Base-by-base conservation (phyloP, 2,113 vertebrate species). In the Nesoenas mayeri region DNA sequence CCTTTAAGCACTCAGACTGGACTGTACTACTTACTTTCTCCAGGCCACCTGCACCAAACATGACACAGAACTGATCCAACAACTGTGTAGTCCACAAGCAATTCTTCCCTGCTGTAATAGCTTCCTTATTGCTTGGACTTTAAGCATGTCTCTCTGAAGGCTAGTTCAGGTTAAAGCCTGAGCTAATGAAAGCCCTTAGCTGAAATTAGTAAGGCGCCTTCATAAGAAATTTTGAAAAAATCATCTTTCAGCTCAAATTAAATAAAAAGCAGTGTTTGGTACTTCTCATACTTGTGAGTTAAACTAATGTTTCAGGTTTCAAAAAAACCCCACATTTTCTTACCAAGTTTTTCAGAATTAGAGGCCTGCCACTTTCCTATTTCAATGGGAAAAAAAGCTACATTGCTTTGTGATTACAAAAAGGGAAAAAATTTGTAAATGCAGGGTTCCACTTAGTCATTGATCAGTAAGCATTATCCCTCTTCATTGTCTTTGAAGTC, bases 401-500 rank as follows among this genome's bases (percentile, higher is more conserved):
- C 2, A 0, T 60, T 88, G 11, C 44, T 91, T 47, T 93, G 24
- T 72, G 34, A 67, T 75, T 83, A 75, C 11, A 5, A 56, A 92
- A 95, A 25, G 20, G 53, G 36, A 11, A 19, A 67, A 51, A 22
- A 18, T 20, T 64, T 90, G 34, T 60, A 92, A 73, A 60, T 56
- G 44, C 32, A 54, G 25, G 40, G 21, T 58, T 69, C 16, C 22
- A 12, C 19, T 86, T 89, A 69, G 19, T 94, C 42, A 40, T 29
- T 38, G 10, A 74, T 94, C 90, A 87, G 69, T 75, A 91, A 92
- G 48, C 12, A 5, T 92, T 83, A 11, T 80, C 44, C n/a, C 24
- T 91, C 31, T 79, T 94, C 64, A 34, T 51, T 95, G 50, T 92
- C 62, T 62, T 96, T 94, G 28, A 94, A 93, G 83, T 57, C 56